Evolutionary conservation across 2,113 vertebrate genomes (phyloP).

Genomic region (Alethe castanea): DNA sequence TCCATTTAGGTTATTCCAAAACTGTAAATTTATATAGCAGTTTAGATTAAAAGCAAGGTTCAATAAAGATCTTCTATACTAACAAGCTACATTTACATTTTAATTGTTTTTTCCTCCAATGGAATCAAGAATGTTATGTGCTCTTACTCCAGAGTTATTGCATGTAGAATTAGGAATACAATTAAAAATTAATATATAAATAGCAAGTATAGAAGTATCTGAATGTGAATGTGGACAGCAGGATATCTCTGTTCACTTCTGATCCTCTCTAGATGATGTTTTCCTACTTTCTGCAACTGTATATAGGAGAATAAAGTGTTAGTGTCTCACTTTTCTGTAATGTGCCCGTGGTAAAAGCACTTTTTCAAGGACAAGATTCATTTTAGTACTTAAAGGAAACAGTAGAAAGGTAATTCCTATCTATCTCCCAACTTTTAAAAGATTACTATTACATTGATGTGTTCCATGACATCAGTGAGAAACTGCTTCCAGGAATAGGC

Average conservation of each 20-base stretch:
- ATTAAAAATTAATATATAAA: neutral
- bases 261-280: neutral
- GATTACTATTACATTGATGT: neutral
- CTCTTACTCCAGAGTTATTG: neutral
- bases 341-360: neutral
- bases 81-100: neutral
- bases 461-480: neutral
- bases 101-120: neutral
- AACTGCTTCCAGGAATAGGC: neutral
- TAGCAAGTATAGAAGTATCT: neutral
- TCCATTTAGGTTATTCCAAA: neutral
- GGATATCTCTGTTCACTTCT: neutral
- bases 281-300: neutral
- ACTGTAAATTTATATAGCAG: neutral
- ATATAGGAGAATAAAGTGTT: neutral
- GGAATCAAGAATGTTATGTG: neutral
- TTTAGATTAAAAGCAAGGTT: neutral
- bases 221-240: neutral
- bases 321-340: neutral
- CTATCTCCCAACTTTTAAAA: neutral
- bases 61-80: neutral
- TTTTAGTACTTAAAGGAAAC: neutral
- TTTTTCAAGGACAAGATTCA: neutral
- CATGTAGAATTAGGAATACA: neutral
- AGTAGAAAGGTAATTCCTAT: neutral